Evolutionary conservation across 1,140 invertebrate species (phyloP).

Genomic region (Pogonomyrmex barbatus): DNA sequence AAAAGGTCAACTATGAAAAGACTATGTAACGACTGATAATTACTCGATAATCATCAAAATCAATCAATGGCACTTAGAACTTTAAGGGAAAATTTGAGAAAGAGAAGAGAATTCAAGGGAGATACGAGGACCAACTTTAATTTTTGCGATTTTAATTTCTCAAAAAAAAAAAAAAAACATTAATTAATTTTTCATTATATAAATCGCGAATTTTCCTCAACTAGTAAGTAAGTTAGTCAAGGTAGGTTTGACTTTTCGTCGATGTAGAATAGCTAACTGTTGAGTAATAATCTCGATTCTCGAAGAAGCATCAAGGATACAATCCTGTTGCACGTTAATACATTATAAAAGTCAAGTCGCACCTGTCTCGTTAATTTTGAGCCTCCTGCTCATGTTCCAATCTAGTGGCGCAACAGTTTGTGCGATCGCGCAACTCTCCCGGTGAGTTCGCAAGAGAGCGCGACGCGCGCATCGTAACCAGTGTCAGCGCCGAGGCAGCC

Average conservation of each 20-base stretch:
- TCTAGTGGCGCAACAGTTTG: constrained; percentile 43
- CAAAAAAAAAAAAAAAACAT: not conserved
- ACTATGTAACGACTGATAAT: constrained; percentile 13
- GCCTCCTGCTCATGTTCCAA: constrained; percentile 9
- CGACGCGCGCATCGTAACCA: constrained; percentile 30
- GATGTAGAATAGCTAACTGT: not conserved
- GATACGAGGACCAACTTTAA: not conserved
- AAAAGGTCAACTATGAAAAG: not conserved
- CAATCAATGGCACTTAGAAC: not conserved
- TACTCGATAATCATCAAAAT: not conserved
- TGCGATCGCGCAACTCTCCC: constrained; percentile 39
- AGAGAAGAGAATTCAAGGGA: not conserved
- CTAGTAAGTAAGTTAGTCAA: too few species aligned
- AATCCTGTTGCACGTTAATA: not conserved
- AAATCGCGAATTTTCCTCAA: not conserved
- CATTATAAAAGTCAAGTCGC: not conserved
- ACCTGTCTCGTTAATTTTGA: constrained; percentile 45
- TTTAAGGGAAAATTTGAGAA: not conserved
- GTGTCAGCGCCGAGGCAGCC: not conserved
- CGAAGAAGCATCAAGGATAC: not conserved
- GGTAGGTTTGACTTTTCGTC: not conserved
- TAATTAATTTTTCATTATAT: too few species aligned
- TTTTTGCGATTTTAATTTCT: not conserved
- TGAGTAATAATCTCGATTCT: constrained; percentile 14
- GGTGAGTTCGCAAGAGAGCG: constrained; percentile 7